Conservation (phyloP, 2,888 invertebrate species). For the Apotomis turbidana region DNA sequence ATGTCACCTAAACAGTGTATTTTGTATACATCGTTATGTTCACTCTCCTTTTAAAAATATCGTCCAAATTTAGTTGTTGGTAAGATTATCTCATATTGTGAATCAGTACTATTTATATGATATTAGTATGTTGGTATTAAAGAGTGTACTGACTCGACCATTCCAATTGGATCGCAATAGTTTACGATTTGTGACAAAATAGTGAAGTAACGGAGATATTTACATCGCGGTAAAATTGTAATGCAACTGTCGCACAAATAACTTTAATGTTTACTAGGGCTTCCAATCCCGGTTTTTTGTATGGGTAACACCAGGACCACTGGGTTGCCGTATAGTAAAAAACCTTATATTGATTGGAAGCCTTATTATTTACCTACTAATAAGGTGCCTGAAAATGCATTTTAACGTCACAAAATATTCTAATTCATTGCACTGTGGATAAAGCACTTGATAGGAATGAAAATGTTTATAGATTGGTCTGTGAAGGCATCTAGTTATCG, state of each 20-base stretch:
- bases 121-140: constrained; percentile 65
- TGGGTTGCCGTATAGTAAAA: too few relatives aligned
- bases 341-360: too few relatives aligned
- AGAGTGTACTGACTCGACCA: constrained; percentile 62
- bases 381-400: constrained; percentile 68
- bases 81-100: constrained; percentile 15
- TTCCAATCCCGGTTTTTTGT: too few relatives aligned
- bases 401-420: constrained; percentile 70
- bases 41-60: constrained; percentile 19
- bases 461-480: constrained; percentile 49
- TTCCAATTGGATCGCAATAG: constrained; percentile 67
- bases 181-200: constrained; percentile 50
- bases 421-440: constrained; percentile 69
- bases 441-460: constrained; percentile 58
- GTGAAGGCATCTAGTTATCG: constrained; percentile 46
- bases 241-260: constrained; percentile 70
- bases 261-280: constrained; percentile 37
- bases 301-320: too few relatives aligned
- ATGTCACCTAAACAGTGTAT: constrained; percentile 40
- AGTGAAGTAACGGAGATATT: constrained; percentile 46
- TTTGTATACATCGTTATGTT: constrained; percentile 11
- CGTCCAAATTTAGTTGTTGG: constrained; percentile 17
- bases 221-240: constrained; percentile 52
- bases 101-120: constrained; percentile 51
- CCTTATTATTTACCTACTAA: constrained; percentile 52